Evolutionary conservation across 1,140 invertebrate genomes (phyloP).

Genomic region (Drosophila grimshawi): DNA sequence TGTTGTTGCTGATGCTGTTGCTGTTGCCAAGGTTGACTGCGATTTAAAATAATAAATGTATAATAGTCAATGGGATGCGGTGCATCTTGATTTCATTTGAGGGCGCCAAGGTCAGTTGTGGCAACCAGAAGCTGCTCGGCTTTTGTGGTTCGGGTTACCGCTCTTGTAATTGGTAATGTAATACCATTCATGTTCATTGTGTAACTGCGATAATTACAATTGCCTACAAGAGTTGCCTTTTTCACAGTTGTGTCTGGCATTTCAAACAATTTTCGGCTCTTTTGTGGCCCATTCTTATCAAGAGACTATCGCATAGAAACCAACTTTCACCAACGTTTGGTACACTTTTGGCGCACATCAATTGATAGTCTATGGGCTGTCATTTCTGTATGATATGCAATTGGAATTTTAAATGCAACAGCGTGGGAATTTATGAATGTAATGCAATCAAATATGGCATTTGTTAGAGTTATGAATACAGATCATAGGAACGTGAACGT

Average conservation of each 20-base stretch:
- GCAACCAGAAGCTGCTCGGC: slow-evolving; percentile 61
- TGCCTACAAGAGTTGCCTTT: slow-evolving; percentile 21
- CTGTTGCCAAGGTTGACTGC: slow-evolving; percentile 55
- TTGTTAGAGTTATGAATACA: slow-evolving; percentile 28
- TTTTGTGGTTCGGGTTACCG: slow-evolving; percentile 34
- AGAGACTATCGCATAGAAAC: slow-evolving; percentile 28
- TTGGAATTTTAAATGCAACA: slow-evolving; percentile 54
- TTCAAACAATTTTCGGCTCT: slow-evolving; percentile 31
- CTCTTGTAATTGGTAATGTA: slow-evolving; percentile 65
- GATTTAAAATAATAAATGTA: slow-evolving; percentile 77
- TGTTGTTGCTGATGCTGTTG: slow-evolving; percentile 24
- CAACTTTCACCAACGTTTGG: slow-evolving; percentile 44
- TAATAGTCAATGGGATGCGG: slow-evolving; percentile 35
- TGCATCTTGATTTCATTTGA: slow-evolving; percentile 55
- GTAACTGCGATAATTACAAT: slow-evolving; percentile 52
- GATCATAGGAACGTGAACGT: slow-evolving; percentile 14
- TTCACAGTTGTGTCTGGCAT: slow-evolving; percentile 51
- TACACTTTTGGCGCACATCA: slow-evolving; percentile 44
- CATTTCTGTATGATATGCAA: slow-evolving; percentile 45
- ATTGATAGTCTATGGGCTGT: slow-evolving; percentile 37
- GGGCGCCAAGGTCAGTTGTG: slow-evolving; percentile 53
- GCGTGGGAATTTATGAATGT: slow-evolving; percentile 53
- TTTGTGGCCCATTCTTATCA: slow-evolving; percentile 57
- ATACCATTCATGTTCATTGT: slow-evolving; percentile 64
- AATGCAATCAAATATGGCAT: slow-evolving; percentile 1